Conservation (phyloP, 2,113 vertebrate species). For the Oryzias woworae region DNA sequence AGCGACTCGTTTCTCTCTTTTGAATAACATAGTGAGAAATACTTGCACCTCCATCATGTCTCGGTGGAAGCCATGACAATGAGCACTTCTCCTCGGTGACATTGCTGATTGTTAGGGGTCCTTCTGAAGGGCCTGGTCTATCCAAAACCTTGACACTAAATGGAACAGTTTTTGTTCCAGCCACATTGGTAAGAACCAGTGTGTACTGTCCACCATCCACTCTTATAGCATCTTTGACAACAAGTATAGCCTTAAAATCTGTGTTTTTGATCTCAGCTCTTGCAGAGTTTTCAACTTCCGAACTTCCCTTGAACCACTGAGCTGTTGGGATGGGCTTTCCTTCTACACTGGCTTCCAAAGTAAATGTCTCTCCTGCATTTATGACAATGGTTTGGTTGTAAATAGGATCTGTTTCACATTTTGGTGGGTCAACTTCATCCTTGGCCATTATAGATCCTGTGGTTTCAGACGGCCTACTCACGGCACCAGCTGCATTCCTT, state of each 20-base stretch:
- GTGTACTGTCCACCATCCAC: constrained; percentile 94
- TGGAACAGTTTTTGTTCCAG: constrained; percentile 88
- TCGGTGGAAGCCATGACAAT: constrained; percentile 90
- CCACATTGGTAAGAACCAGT: constrained; percentile 92
- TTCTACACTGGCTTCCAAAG: constrained; percentile 87
- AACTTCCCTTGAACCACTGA: constrained; percentile 92
- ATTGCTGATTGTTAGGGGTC: constrained; percentile 89
- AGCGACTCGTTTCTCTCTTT: constrained; percentile 95
- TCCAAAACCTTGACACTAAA: constrained; percentile 94
- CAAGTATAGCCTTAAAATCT: constrained; percentile 88
- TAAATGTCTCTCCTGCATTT: constrained; percentile 94
- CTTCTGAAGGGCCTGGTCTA: constrained; percentile 92
- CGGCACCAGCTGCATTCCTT: constrained; percentile 90
- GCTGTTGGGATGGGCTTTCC: constrained; percentile 93
- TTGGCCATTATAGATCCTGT: constrained; percentile 94
- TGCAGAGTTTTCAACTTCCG: constrained; percentile 90
- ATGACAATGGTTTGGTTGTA: constrained; percentile 91
- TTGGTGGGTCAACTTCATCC: constrained; percentile 94
- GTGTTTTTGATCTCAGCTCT: constrained; percentile 93
- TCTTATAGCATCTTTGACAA: constrained; percentile 94
- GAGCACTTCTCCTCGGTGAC: constrained; percentile 95
- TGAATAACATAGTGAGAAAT: constrained; percentile 95
- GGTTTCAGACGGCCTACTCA: constrained; percentile 93
- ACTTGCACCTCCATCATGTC: constrained; percentile 92
- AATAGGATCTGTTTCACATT: constrained; percentile 89